These are phyloP conservation scores for Drosophila nigricruria DNA, from an alignment of 2,888 invertebrate species.

Conservation along the genomic window DNA sequence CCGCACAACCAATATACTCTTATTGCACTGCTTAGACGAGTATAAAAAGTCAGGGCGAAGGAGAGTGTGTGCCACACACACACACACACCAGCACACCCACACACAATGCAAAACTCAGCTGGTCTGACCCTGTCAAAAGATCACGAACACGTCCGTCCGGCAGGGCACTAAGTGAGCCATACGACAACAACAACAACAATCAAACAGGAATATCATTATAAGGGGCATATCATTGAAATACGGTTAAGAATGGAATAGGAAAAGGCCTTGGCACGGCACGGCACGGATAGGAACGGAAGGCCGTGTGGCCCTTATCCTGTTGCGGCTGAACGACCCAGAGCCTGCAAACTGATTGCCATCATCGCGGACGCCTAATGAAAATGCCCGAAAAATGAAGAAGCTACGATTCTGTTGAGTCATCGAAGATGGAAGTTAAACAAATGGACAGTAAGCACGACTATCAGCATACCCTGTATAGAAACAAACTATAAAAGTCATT, in stretches of 20 bases:
- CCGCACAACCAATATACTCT: background rate
- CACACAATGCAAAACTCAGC: conserved; percentile 35
- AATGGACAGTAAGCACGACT: background rate
- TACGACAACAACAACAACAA: conserved; percentile 17
- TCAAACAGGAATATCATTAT: conserved; percentile 53
- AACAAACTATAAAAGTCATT: too few species aligned
- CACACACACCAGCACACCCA: conserved; percentile 5
- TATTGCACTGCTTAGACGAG: too few species aligned
- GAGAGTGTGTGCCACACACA: conserved; percentile 6
- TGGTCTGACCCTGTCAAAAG: conserved; percentile 38
- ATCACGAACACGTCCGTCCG: conserved; percentile 62
- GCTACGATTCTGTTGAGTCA: conserved; percentile 66
- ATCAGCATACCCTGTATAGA: conserved; percentile 4
- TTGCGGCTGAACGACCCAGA: conserved; percentile 64
- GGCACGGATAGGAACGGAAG: conserved; percentile 39
- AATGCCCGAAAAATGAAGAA: conserved; percentile 63
- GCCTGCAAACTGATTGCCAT: conserved; percentile 67
- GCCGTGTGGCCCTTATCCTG: conserved; percentile 66
- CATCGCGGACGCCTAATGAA: conserved; percentile 70
- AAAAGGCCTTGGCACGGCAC: conserved; percentile 8
- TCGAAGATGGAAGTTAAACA: conserved; percentile 42
- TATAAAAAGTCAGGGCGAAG: conserved; percentile 5
- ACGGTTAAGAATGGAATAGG: conserved; percentile 30
- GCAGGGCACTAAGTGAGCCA: conserved; percentile 59
- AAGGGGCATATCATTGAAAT: conserved; percentile 49